These are phyloP conservation scores for Rhagium mordax DNA, from an alignment of 2,888 invertebrate genomes.

Conservation along the genomic window DNA sequence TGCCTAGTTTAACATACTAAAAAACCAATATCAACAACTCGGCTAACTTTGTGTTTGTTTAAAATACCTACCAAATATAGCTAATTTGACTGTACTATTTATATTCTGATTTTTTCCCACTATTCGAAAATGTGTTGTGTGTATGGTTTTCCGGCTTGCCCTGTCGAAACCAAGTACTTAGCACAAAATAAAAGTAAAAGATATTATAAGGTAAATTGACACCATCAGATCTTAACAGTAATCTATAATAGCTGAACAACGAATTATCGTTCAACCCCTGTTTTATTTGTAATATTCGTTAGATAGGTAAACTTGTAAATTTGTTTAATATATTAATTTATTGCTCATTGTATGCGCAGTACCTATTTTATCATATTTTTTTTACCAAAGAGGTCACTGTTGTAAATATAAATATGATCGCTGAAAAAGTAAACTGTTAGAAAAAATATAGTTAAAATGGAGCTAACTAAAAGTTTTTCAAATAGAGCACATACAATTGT, in stretches of 20 bases:
- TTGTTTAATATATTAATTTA: slow-evolving; percentile 61
- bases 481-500: slow-evolving; percentile 65
- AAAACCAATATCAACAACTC: too few species aligned
- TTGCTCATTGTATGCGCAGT: slow-evolving; percentile 65
- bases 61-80: too few species aligned
- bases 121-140: not conserved
- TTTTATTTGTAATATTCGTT: slow-evolving; percentile 52
- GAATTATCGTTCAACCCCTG: slow-evolving; percentile 51
- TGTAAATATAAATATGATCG: slow-evolving; percentile 63
- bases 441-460: slow-evolving; percentile 56
- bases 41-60: too few species aligned
- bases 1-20: too few species aligned
- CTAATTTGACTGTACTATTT: too few species aligned
- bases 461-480: slow-evolving; percentile 60
- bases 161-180: slow-evolving; percentile 63
- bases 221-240: slow-evolving; percentile 36
- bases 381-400: slow-evolving; percentile 67
- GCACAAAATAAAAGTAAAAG: slow-evolving; percentile 65
- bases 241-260: slow-evolving; percentile 61
- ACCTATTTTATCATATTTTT: slow-evolving; percentile 65
- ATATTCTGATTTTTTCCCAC: too few species aligned
- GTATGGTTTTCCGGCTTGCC: slow-evolving; percentile 27
- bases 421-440: slow-evolving; percentile 54
- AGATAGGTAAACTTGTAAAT: slow-evolving; percentile 57
- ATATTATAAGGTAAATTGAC: slow-evolving; percentile 55